Conservation (phyloP, 2,113 vertebrate genomes). For the Mesoclemmys tuberculata region DNA sequence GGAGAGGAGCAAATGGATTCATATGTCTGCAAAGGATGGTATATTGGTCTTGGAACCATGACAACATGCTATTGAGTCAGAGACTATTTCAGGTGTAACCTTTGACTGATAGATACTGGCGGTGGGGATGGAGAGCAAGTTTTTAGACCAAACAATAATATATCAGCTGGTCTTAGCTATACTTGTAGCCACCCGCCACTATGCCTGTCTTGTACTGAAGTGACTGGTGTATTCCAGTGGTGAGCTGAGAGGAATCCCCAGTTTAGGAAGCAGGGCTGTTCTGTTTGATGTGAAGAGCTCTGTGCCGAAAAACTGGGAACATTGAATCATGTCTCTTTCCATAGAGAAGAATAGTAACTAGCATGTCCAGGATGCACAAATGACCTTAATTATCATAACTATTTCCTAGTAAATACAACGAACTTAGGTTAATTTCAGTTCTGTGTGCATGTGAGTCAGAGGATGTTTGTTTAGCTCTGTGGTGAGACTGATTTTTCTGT, state of each 20-base stretch:
- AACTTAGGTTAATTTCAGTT: neutral
- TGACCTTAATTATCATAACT: neutral
- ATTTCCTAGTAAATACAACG: neutral
- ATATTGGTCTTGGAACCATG: neutral
- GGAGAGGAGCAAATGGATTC: neutral
- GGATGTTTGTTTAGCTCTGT: neutral
- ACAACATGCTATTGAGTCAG: too few species aligned
- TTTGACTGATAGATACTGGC: neutral
- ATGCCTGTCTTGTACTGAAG: conserved; percentile 62
- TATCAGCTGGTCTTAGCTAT: accelerated
- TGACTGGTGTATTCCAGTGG: conserved; percentile 84
- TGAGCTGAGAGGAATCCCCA: conserved; percentile 72
- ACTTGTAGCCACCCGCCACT: conserved; percentile 80
- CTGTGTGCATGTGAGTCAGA: neutral
- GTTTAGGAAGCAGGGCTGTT: conserved; percentile 84
- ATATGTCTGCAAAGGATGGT: neutral
- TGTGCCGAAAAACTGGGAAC: conserved; percentile 89
- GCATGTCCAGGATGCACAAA: neutral
- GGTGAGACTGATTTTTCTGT: neutral
- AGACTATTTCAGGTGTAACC: too few species aligned
- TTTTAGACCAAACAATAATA: accelerated
- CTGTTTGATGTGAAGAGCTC: conserved; percentile 70
- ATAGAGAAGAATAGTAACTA: neutral
- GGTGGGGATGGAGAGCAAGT: neutral
- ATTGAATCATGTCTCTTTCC: neutral